Evolutionary conservation across 2,113 vertebrate genomes (phyloP).

Genomic region (human): DNA sequence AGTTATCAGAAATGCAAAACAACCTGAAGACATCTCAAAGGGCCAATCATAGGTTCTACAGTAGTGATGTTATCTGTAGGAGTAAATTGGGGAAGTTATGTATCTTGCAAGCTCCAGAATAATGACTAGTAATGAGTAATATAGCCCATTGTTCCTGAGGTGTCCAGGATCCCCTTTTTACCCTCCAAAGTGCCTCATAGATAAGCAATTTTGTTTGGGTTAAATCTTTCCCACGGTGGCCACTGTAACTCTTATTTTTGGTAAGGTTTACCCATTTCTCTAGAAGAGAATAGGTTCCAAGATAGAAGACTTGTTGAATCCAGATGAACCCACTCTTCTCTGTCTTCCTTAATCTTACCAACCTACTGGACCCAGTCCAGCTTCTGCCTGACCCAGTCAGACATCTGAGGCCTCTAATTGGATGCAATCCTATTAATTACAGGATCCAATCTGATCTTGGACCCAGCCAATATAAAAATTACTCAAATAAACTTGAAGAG

Average conservation of each 20-base stretch:
- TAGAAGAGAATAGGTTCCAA: background rate
- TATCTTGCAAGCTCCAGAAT: too few species aligned
- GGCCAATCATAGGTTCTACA: too few species aligned
- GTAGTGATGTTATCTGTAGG: too few species aligned
- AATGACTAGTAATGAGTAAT: too few species aligned
- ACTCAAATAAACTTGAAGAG: background rate
- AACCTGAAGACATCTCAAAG: too few species aligned
- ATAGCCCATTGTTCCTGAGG: background rate
- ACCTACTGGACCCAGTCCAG: background rate
- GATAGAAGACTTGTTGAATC: background rate
- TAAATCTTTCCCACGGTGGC: background rate
- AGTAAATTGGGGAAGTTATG: too few species aligned
- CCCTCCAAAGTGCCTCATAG: background rate
- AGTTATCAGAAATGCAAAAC: too few species aligned
- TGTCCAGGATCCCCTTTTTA: background rate
- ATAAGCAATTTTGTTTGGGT: background rate
- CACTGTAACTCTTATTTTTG: background rate
- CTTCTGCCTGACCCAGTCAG: background rate
- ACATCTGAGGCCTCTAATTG: background rate
- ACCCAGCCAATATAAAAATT: background rate
- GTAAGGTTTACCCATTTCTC: background rate
- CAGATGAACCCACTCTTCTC: background rate
- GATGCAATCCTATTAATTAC: background rate
- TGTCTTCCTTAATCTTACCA: background rate
- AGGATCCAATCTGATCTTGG: background rate